Percentiles rank a stretch among this genome's conserved stretches.
Conservation (phyloP, 1,140 invertebrate genomes). For the Bombyx mori region ASM3026992v2 NC_085119.1:9651501-9652000, state of each 20-base stretch:
- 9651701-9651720: conserved; percentile 62
- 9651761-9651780: conserved; percentile 59
- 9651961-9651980: too few species aligned
- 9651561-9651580: conserved; percentile 70
- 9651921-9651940: too few species aligned
- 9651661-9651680: conserved; percentile 35
- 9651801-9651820: background rate
- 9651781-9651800: conserved; percentile 33
- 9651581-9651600: conserved; percentile 69
- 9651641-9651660: conserved; percentile 45
- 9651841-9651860: too few species aligned
- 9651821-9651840: too few species aligned
- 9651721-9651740: conserved; percentile 53
- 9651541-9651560: conserved; percentile 72
- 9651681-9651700: conserved; percentile 65
- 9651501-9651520: conserved; percentile 66
- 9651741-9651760: conserved; percentile 60
- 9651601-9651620: conserved; percentile 62
- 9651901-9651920: too few species aligned
- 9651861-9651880: too few species aligned
- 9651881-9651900: too few species aligned
- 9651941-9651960: too few species aligned
- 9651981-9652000: too few species aligned
- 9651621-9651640: conserved; percentile 29
- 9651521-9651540: conserved; percentile 70